Conservation (phyloP, 2,888 invertebrate genomes). For the Linnaemya tessellans region DNA sequence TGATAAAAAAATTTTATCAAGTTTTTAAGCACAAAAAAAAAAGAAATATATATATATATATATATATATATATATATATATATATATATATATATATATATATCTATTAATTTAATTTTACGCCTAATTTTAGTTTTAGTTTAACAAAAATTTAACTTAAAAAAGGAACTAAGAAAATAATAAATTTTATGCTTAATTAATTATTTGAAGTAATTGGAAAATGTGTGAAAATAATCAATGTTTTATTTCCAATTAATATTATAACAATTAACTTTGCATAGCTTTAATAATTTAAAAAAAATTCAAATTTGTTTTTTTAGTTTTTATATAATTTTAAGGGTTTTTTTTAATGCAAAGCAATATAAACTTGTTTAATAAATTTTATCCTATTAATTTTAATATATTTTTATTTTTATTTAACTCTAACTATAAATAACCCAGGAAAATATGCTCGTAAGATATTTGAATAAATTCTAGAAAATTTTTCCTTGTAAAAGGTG, state of each 20-base stretch:
- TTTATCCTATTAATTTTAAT: constrained; percentile 70
- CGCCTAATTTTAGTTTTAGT: constrained; percentile 54
- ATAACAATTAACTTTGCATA: constrained; percentile 53
- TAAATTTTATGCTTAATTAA: constrained; percentile 52
- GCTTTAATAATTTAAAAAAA: constrained; percentile 68
- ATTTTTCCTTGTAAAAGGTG: too few species aligned
- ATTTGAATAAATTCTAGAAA: neutral
- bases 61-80: constrained; percentile 48
- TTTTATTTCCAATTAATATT: constrained; percentile 41
- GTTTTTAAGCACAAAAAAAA: constrained; percentile 47
- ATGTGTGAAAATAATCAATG: constrained; percentile 45
- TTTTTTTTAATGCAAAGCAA: constrained; percentile 66
- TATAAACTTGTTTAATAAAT: constrained; percentile 29
- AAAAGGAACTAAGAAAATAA: constrained; percentile 10
- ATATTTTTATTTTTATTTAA: constrained; percentile 17
- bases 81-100: constrained; percentile 45
- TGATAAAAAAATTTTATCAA: constrained; percentile 60
- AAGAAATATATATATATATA: constrained; percentile 26
- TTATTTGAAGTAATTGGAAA: constrained; percentile 64
- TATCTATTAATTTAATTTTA: too few species aligned
- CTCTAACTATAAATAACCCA: neutral
- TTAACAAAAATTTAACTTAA: constrained; percentile 12
- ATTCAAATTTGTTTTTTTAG: constrained; percentile 40
- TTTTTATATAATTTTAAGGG: constrained; percentile 65
- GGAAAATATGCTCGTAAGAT: neutral